These are phyloP conservation scores for Ctenicera cuprea DNA, from an alignment of 2,888 invertebrate genomes.

Conservation along the genomic window DNA sequence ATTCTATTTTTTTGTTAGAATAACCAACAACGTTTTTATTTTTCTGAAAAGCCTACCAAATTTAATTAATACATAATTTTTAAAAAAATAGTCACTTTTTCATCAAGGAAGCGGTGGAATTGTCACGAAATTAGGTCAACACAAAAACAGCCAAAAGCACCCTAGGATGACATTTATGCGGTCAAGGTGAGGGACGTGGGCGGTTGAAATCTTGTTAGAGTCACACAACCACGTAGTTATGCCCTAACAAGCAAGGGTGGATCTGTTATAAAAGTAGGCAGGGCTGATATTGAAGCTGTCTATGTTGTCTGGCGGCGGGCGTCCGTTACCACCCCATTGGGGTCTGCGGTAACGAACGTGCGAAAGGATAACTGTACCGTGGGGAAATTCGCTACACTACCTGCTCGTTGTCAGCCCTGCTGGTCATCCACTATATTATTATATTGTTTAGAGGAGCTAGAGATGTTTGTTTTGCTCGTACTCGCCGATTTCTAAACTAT, in stretches of 20 bases:
- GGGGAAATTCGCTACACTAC: conserved; percentile 65
- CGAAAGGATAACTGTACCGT: conserved; percentile 64
- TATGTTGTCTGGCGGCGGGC: conserved; percentile 38
- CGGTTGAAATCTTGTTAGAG: conserved; percentile 32
- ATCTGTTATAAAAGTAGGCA: conserved; percentile 51
- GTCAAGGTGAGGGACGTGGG: conserved; percentile 26
- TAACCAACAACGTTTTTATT: too few species aligned
- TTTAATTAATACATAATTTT: too few species aligned
- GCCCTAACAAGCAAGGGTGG: conserved; percentile 41
- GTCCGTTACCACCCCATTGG: conserved; percentile 47
- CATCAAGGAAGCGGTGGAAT: not conserved
- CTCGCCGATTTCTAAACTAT: not conserved
- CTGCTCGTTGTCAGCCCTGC: conserved; percentile 57
- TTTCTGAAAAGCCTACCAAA: too few species aligned
- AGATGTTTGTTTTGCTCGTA: conserved; percentile 24
- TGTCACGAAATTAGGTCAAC: not conserved
- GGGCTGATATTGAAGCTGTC: conserved; percentile 53
- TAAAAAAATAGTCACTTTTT: not conserved
- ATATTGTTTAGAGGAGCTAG: conserved; percentile 43
- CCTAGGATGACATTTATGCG: conserved; percentile 11
- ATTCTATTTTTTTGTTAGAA: too few species aligned
- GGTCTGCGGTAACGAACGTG: conserved; percentile 59
- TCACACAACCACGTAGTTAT: conserved; percentile 45
- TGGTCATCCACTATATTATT: conserved; percentile 54
- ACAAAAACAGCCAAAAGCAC: not conserved